These are phyloP conservation scores for Harpalus rufipes DNA, from an alignment of 2,888 invertebrate species.

Conservation along the genomic window DNA sequence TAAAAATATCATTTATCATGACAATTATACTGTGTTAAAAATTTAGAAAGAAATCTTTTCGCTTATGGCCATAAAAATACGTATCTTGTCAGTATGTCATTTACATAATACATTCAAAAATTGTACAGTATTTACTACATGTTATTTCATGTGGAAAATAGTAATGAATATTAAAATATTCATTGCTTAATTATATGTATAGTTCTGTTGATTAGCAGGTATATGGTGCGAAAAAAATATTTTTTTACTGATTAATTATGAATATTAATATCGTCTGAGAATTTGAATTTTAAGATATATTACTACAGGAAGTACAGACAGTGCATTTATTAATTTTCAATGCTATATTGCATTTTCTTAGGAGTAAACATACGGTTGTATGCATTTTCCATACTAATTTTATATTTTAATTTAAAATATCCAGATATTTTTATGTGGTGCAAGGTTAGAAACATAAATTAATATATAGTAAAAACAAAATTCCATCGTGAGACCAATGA, in stretches of 20 bases:
- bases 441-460: conserved; percentile 14
- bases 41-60: too few species aligned
- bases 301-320: conserved; percentile 23
- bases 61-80: too few species aligned
- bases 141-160: conserved; percentile 4
- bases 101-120: too few species aligned
- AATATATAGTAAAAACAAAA: not conserved
- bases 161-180: conserved; percentile 27
- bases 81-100: too few species aligned
- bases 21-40: too few species aligned
- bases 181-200: not conserved
- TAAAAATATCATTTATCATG: too few species aligned
- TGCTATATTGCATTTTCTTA: conserved; percentile 27
- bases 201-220: conserved; percentile 1
- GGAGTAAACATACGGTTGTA: not conserved
- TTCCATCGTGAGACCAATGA: not conserved
- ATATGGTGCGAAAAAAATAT: conserved; percentile 5
- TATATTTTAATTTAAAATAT: conserved; percentile 1
- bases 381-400: conserved; percentile 8
- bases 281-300: conserved; percentile 22
- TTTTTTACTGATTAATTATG: conserved; percentile 24
- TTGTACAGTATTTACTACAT: too few species aligned
- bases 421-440: not conserved
- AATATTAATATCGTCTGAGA: conserved; percentile 9
- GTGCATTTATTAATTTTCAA: conserved; percentile 27